Percentiles rank a stretch among this genome's conserved stretches.
These are phyloP conservation scores for Phymanthus crucifer DNA, from an alignment of 92 coral and sea anemone species.

Conservation along the genomic window DNA sequence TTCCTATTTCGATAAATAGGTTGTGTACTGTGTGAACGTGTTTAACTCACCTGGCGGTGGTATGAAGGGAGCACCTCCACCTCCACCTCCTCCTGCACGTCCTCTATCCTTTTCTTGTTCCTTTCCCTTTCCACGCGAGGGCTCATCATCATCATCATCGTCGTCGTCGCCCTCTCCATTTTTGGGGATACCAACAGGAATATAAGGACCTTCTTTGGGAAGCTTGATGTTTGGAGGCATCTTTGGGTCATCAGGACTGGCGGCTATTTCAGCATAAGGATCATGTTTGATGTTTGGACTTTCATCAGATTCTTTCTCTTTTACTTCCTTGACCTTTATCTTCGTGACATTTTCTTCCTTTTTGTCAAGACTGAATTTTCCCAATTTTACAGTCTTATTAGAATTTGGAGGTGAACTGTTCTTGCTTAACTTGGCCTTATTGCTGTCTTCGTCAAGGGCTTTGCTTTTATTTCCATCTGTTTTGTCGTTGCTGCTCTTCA, in stretches of 20 bases:
- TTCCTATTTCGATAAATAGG: too few relatives aligned
- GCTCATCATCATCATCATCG: constrained; percentile 27
- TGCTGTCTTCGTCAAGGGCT: neutral
- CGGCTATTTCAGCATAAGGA: constrained; percentile 91
- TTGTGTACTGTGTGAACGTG: neutral
- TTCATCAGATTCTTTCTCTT: neutral
- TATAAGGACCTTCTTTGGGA: constrained; percentile 32
- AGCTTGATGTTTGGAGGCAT: constrained; percentile 80
- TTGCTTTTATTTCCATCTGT: neutral
- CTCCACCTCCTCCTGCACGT: constrained; percentile 18
- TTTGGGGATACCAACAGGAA: constrained; percentile 41
- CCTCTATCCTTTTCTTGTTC: neutral
- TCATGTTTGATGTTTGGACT: constrained; percentile 43
- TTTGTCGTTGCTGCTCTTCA: neutral
- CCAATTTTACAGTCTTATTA: constrained; percentile 4
- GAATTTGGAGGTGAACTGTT: neutral
- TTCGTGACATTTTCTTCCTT: neutral
- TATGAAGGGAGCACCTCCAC: constrained; percentile 27
- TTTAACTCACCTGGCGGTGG: constrained; percentile 13
- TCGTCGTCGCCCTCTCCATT: constrained; percentile 24
- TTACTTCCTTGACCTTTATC: constrained; percentile 15
- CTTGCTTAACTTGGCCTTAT: neutral
- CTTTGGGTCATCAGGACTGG: constrained; percentile 88
- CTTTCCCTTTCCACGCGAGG: neutral
- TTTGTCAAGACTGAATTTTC: neutral